Percentiles rank a stretch among this genome's conserved stretches.
phyloP scores from a whole-genome alignment of 2,888 invertebrate genomes.

The Trachelus iudaicus region DNA sequence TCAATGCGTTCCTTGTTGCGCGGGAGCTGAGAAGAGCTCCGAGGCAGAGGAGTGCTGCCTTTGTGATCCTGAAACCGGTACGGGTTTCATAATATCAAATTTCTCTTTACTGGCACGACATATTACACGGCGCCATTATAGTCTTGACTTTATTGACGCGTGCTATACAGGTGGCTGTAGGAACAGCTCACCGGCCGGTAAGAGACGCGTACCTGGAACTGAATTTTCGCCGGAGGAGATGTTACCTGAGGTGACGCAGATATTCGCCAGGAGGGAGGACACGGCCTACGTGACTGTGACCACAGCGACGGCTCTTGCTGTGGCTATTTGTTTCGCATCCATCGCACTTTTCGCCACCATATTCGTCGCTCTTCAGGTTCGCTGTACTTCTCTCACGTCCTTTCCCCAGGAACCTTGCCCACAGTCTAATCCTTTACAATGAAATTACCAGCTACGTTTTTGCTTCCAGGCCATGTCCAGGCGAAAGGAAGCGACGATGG shows the following conservation, averaged over 20 bases:
- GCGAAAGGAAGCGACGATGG: constrained; percentile 52
- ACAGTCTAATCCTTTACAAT: neutral
- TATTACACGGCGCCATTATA: neutral
- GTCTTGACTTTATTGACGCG: neutral
- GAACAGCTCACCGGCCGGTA: constrained; percentile 79
- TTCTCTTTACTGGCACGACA: neutral
- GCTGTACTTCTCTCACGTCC: constrained; percentile 1
- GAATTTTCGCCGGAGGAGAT: constrained; percentile 52
- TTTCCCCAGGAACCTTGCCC: neutral
- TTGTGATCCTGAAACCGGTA: constrained; percentile 78
- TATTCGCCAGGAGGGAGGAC: constrained; percentile 33
- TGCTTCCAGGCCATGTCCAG: constrained; percentile 51
- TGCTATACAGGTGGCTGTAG: constrained; percentile 74
- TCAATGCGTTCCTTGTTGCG: constrained; percentile 81
- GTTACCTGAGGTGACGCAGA: constrained; percentile 37
- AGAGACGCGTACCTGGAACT: constrained; percentile 76
- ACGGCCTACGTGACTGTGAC: constrained; percentile 68
- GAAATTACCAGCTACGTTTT: neutral
- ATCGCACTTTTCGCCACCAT: constrained; percentile 78
- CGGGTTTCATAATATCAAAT: constrained; percentile 33
- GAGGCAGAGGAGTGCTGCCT: constrained; percentile 74
- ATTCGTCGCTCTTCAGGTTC: constrained; percentile 79
- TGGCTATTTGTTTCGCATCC: constrained; percentile 76
- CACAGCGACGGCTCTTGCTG: constrained; percentile 75
- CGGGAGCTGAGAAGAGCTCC: constrained; percentile 65